Evolutionary conservation across 2,113 vertebrate species (phyloP).

Genomic region (Lophura nycthemera): DNA sequence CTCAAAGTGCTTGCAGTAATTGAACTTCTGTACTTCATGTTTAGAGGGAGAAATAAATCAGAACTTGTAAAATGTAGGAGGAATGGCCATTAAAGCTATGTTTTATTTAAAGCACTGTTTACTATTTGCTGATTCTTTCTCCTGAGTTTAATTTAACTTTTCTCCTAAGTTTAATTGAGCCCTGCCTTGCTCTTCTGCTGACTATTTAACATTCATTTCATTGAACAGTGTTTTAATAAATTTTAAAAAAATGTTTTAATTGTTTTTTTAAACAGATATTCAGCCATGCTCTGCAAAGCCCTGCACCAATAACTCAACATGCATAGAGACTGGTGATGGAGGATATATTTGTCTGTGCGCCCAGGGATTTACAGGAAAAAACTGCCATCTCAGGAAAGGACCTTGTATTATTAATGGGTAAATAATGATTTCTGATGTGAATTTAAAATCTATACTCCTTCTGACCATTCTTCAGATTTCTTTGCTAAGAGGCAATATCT

Average conservation of each 20-base stretch:
- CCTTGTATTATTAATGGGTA: slow-evolving; percentile 87
- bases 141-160: background rate
- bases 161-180: background rate
- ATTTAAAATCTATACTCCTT: background rate
- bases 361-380: slow-evolving; percentile 82
- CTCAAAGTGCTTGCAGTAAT: background rate
- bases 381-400: slow-evolving; percentile 84
- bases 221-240: background rate
- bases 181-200: background rate
- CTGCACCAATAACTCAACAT: slow-evolving; percentile 89
- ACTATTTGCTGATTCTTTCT: background rate
- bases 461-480: background rate
- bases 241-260: background rate
- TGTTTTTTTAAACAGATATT: slow-evolving; percentile 76
- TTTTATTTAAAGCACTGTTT: background rate
- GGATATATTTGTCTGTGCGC: slow-evolving; percentile 87
- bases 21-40: background rate
- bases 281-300: slow-evolving; percentile 85
- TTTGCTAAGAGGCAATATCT: background rate
- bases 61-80: background rate
- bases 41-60: background rate
- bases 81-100: background rate
- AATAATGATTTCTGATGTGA: slow-evolving; percentile 6
- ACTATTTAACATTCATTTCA: background rate
- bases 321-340: slow-evolving; percentile 85